Evolutionary conservation across 2,797 vertebrate species (phyloP).

Genomic region (Notoglanidium macrostoma): DNA sequence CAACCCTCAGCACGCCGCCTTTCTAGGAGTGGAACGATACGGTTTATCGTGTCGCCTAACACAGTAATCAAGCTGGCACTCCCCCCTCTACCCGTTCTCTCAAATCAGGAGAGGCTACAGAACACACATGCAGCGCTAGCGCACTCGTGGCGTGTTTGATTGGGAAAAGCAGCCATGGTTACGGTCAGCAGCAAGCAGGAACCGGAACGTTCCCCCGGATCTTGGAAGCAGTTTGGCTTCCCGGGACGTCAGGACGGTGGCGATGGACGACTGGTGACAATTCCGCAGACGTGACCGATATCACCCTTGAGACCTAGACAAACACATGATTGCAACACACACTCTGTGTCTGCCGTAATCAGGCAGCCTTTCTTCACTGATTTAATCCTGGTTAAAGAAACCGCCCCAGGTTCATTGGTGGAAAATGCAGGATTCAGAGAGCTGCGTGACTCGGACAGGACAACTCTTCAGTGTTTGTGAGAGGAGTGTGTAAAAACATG

Average conservation of each 20-base stretch:
- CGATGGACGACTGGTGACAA: not conserved
- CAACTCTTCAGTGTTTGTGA: not conserved
- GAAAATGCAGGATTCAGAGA: not conserved
- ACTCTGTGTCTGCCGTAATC: not conserved
- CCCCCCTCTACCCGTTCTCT: not conserved
- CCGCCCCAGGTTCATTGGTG: not conserved
- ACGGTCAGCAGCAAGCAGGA: not conserved
- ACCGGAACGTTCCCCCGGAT: not conserved
- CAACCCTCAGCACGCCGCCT: constrained; percentile 52
- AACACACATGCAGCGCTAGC: too few species aligned
- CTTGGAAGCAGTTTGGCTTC: not conserved
- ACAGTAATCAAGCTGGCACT: not conserved
- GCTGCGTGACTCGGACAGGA: not conserved
- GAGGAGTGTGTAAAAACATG: not conserved
- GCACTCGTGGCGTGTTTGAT: too few species aligned
- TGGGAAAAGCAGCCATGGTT: not conserved
- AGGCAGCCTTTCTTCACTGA: not conserved
- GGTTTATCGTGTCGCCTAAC: not conserved
- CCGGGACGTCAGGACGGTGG: not conserved
- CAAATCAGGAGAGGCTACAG: not conserved
- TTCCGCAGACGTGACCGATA: not conserved
- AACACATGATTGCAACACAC: not conserved
- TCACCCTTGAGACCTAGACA: too few species aligned
- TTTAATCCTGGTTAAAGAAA: not conserved
- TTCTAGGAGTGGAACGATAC: not conserved